Base-by-base conservation (phyloP, 2,113 vertebrate genomes). In the Conger conger region DNA sequence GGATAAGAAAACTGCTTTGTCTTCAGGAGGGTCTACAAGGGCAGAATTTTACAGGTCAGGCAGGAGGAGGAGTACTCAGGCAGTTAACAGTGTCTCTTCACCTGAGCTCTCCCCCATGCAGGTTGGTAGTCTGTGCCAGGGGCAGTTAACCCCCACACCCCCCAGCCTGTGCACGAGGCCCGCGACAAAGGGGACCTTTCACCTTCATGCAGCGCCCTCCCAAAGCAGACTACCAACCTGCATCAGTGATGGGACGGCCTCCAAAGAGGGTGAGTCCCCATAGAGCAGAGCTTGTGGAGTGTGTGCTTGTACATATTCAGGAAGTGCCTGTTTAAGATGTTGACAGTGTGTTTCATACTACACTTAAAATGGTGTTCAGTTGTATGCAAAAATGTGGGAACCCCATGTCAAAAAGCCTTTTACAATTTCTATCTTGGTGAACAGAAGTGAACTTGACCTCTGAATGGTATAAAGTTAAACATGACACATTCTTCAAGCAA, bases 221-320 rank as follows among this genome's bases (percentile, higher is more conserved):
- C 92, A 91, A 92, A 90, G 94, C 95, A 95, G 94, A 95, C 95
- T 95, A 96, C 95, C 95, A 93, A 94, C 94, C 94, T 96, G 95
- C 93, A 95, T 93, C 86, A 88, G 93, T 94, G 92, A 91, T 86
- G 79, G 87, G 90, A 92, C 92, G 88, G 87, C 91, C 93, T 91
- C 93, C 89, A 85, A 68, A 88, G 92, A 93, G 94, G 94, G 95
- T 96, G 94, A 95, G 94, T 96, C 91, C 89, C 89, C 90, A 88
- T 91, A 82, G 68, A 33, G 50, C 53, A n/a, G 54, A 82, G 33
- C 17, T 38, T 81, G 54, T 50, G 37, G 73, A 87, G n/a, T 7
- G 6, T 76, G 30, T 18, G 38, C 37, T 27, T 7, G 78, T 54
- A 63, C 36, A 37, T 54, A 33, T 37, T 54, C n/a, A 63, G 37